These are phyloP conservation scores for Drosophila bocqueti DNA, from an alignment of 1,140 invertebrate species.

Conservation along the genomic window DNA sequence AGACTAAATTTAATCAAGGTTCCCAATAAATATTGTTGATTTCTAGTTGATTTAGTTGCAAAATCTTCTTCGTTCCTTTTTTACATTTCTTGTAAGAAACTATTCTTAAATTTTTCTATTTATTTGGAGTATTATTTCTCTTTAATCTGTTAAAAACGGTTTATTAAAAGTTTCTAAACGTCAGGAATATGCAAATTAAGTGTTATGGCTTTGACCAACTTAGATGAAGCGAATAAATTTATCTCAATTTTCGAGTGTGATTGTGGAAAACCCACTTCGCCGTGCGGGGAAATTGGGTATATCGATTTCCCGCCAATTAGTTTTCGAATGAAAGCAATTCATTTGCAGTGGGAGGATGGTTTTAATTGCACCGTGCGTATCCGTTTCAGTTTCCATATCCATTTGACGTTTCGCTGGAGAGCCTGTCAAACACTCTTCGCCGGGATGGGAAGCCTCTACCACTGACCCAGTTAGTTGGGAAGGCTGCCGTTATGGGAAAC, in stretches of 20 bases:
- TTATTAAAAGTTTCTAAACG: neutral
- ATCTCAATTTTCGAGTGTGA: neutral
- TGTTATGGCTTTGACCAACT: neutral
- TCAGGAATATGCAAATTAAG: neutral
- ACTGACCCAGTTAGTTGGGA: slow-evolving; percentile 53
- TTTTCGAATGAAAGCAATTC: slow-evolving; percentile 13
- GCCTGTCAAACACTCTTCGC: slow-evolving; percentile 52
- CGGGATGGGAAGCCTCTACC: neutral
- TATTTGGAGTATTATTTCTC: neutral
- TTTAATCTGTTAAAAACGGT: neutral
- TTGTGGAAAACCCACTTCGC: neutral
- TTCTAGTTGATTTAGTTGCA: no score
- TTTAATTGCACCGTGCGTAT: slow-evolving; percentile 35
- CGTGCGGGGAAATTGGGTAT: neutral
- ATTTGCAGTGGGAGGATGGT: neutral
- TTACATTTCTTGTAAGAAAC: neutral
- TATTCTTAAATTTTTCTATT: neutral
- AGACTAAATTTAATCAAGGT: no score
- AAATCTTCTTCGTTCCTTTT: no score
- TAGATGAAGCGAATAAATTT: neutral
- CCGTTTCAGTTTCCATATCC: slow-evolving; percentile 34
- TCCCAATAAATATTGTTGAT: no score
- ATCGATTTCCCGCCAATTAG: slow-evolving; percentile 30
- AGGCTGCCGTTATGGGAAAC: slow-evolving; percentile 29
- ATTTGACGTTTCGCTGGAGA: slow-evolving; percentile 53